Conservation (phyloP, 2,888 invertebrate species). For the Nowickia ferox region DNA sequence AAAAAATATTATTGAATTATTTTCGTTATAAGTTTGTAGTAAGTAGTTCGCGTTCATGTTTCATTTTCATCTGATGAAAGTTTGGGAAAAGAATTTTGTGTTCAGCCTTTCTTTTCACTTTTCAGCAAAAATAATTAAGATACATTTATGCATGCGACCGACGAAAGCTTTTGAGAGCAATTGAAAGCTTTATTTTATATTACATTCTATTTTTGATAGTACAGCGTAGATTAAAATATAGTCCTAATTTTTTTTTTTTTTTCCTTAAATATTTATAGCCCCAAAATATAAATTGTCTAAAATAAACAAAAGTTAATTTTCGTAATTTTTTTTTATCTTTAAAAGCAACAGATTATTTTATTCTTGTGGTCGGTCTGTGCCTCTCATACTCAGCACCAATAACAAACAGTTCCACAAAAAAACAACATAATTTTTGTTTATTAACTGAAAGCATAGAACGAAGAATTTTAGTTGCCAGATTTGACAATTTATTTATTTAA, state of each 20-base stretch:
- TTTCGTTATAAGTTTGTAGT: constrained; percentile 28
- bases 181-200: constrained; percentile 44
- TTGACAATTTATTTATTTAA: too few species aligned
- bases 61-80: constrained; percentile 67
- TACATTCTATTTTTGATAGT: constrained; percentile 38
- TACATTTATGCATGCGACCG: neutral
- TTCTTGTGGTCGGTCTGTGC: too few species aligned
- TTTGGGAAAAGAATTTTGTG: constrained; percentile 61
- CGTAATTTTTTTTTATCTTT: neutral
- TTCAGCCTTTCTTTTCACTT: constrained; percentile 59
- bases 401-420: too few species aligned
- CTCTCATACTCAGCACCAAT: too few species aligned
- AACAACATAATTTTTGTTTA: too few species aligned
- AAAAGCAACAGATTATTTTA: neutral
- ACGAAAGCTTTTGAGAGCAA: constrained; percentile 57
- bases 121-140: constrained; percentile 36
- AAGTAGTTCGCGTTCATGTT: constrained; percentile 63
- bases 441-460: too few species aligned
- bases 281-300: neutral
- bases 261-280: constrained; percentile 9
- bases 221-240: constrained; percentile 35
- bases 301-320: neutral
- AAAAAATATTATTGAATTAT: constrained; percentile 41
- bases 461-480: too few species aligned
- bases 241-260: constrained; percentile 21